Base-by-base conservation (phyloP, 1,140 invertebrate species). In the Drosophila pectinifera region DNA sequence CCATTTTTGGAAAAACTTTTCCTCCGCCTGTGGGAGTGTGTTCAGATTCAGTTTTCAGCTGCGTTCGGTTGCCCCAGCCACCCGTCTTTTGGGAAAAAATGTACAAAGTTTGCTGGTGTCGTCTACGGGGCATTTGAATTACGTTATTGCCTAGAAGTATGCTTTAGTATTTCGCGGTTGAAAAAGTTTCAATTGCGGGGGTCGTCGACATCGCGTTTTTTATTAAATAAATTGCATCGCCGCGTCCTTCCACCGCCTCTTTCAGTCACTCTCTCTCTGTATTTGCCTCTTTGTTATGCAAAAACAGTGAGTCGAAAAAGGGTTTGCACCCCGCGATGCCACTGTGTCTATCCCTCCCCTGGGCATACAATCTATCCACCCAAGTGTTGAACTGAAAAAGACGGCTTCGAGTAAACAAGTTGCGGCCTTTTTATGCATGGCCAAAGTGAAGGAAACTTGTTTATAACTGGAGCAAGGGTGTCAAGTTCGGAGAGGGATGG, bases 151-250 rank as follows among this genome's bases (percentile, higher is more conserved):
- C 82, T 85, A 81, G 69, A 81, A 85, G 82, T 85, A 85, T 86
- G 82, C 61, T 86, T 81, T 85, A 74, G 82, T 85, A 85, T 85
- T 85, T 85, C 80, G 82, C 82, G 82, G 82, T 85, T 85, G 82
- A 85, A 85, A 85, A 85, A 85, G 82, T 85, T 85, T 85, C 82
- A 86, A 85, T 85, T 85, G 82, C 82, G 78, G 78, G 82, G 82
- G 82, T 85, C 81, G 80, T 61, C 68, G 63, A 45, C 57, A 74
- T 55, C 57, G 77, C 58, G 67, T 73, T 63, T 85, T 85, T 85
- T 85, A 85, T 85, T 85, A 86, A 86, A 85, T 85, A 86, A 85
- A 85, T 86, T 86, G 82, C 78, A 81, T 41, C 63, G 73, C 67
- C 67, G 59, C 72, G 55, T 67, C 61, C 48, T 49, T 56, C 13